These are phyloP conservation scores for Spinus pinus DNA, from an alignment of 2,797 vertebrate species.

Conservation along the genomic window DNA sequence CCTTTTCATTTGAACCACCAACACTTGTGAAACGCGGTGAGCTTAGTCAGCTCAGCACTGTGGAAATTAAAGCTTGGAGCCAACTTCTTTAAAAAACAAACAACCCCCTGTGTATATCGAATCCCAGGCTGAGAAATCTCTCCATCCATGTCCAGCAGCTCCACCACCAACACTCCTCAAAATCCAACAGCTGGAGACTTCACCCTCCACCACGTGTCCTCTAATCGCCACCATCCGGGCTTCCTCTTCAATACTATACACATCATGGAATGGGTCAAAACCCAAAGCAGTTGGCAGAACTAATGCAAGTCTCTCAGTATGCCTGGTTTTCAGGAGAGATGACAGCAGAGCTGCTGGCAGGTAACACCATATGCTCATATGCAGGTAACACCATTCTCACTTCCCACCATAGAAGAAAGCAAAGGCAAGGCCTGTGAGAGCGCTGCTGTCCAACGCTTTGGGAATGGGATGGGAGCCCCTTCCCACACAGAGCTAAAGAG, in stretches of 20 bases:
- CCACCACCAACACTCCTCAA: not conserved
- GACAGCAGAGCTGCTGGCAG: not conserved
- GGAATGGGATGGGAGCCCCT: not conserved
- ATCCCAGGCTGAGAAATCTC: not conserved
- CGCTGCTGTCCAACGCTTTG: rapidly evolving
- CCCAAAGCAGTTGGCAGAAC: not conserved
- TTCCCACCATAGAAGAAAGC: not conserved
- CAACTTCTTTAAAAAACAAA: not conserved
- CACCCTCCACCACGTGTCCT: not conserved
- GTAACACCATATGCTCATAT: rapidly evolving
- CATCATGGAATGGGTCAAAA: not conserved
- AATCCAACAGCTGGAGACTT: not conserved
- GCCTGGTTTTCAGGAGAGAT: not conserved
- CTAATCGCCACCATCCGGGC: not conserved
- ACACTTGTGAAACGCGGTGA: not conserved
- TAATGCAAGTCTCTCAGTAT: not conserved
- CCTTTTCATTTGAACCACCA: not conserved
- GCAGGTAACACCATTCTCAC: not conserved
- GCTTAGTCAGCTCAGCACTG: not conserved
- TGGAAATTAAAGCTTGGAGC: not conserved
- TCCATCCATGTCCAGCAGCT: not conserved
- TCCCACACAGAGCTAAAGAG: not conserved
- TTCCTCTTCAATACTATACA: not conserved
- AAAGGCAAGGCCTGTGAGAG: not conserved
- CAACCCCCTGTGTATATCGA: not conserved